These are phyloP conservation scores for Papilio gigon DNA, from an alignment of 2,888 invertebrate species.

Conservation along the genomic window DNA sequence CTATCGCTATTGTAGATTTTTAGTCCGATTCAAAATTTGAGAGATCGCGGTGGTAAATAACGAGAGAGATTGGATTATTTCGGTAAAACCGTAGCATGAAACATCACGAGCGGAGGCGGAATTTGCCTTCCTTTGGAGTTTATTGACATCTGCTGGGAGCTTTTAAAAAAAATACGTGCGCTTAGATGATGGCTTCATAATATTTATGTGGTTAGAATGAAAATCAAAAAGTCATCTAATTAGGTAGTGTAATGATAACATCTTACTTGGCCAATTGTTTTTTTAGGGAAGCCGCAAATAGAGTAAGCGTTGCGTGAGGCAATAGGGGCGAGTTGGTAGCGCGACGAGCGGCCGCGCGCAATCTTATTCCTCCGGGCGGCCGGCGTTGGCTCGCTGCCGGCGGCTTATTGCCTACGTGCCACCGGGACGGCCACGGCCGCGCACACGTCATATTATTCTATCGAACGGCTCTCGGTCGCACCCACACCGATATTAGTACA, in stretches of 20 bases:
- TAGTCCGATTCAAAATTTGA: conserved; percentile 65
- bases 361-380: conserved; percentile 78
- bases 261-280: conserved; percentile 15
- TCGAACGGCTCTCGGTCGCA: conserved; percentile 76
- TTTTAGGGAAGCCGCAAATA: conserved; percentile 22
- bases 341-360: conserved; percentile 58
- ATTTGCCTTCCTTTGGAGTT: conserved; percentile 49
- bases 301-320: conserved; percentile 12
- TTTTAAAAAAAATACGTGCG: too few relatives aligned
- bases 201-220: neutral
- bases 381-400: conserved; percentile 73
- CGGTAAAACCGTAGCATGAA: conserved; percentile 83
- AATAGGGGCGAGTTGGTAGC: conserved; percentile 18
- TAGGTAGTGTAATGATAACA: neutral
- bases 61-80: conserved; percentile 81
- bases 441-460: conserved; percentile 80
- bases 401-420: conserved; percentile 82
- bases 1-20: conserved; percentile 51
- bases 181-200: neutral
- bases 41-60: conserved; percentile 80
- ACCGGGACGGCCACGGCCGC: conserved; percentile 69
- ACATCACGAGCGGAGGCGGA: conserved; percentile 75
- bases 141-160: neutral
- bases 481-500: conserved; percentile 79
- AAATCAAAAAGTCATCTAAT: neutral